Conservation (phyloP, 2,888 invertebrate species). For the Odontothrips loti region DNA sequence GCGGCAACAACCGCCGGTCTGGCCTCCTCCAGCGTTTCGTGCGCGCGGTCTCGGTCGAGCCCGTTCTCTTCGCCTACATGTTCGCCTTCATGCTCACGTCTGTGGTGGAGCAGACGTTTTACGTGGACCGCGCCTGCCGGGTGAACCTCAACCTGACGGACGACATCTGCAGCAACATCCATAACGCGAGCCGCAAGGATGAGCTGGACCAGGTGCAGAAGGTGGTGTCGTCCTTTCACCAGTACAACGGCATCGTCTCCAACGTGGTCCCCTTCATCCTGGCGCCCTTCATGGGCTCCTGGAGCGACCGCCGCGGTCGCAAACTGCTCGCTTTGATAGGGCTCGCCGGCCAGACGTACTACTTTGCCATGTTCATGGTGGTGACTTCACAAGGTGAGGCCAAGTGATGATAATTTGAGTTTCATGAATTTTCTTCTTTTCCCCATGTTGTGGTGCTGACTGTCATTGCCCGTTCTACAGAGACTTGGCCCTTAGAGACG, state of each 20-base stretch:
- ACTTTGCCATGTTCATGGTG: constrained; percentile 62
- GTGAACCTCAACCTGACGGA: constrained; percentile 66
- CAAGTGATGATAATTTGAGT: constrained; percentile 38
- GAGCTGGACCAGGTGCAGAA: constrained; percentile 66
- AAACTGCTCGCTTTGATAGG: constrained; percentile 70
- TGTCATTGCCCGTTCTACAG: constrained; percentile 40
- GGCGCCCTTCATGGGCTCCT: constrained; percentile 74
- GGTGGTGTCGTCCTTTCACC: constrained; percentile 69
- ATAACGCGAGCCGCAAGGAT: constrained; percentile 53
- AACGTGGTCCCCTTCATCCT: constrained; percentile 70
- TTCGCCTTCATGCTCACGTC: constrained; percentile 77
- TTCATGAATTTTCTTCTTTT: not conserved
- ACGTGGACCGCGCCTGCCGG: constrained; percentile 69
- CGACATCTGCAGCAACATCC: constrained; percentile 63
- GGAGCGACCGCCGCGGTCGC: constrained; percentile 74
- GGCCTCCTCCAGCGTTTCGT: too few relatives aligned
- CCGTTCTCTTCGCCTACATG: constrained; percentile 84
- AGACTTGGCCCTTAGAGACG: constrained; percentile 68
- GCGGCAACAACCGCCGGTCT: too few relatives aligned
- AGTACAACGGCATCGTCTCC: constrained; percentile 71
- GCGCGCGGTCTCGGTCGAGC: constrained; percentile 66
- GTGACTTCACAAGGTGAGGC: constrained; percentile 62
- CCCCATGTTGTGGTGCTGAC: too few relatives aligned
- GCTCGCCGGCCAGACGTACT: constrained; percentile 67
- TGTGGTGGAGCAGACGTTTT: constrained; percentile 75